phyloP scores from a whole-genome alignment of 2,797 vertebrate species.

The Gymnoscopelus braueri region DNA sequence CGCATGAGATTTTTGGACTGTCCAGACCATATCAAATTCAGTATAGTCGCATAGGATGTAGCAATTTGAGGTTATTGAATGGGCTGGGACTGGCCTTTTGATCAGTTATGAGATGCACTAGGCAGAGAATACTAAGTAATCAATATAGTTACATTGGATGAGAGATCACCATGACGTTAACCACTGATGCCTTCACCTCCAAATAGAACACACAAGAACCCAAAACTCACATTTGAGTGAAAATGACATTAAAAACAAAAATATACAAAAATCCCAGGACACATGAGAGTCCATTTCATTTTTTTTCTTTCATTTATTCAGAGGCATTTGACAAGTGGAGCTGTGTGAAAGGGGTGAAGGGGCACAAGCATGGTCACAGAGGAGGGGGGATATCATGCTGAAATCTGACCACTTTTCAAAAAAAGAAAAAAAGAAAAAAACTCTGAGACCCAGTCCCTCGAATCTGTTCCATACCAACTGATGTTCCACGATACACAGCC shows the following conservation, averaged over 20 bases:
- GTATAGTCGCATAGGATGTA: too few species aligned
- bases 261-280: constrained; percentile 28
- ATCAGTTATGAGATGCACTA: too few species aligned
- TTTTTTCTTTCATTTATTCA: constrained; percentile 88
- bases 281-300: constrained; percentile 71
- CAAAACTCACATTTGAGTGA: too few species aligned
- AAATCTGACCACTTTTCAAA: constrained; percentile 86
- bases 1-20: too few species aligned
- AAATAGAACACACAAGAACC: background rate
- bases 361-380: constrained; percentile 89
- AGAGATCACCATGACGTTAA: too few species aligned
- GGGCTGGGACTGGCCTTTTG: too few species aligned
- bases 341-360: constrained; percentile 89
- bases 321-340: constrained; percentile 98
- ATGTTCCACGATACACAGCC: constrained; percentile 88
- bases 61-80: too few species aligned
- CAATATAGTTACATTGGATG: too few species aligned
- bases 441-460: constrained; percentile 84
- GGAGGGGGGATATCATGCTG: constrained; percentile 88
- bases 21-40: too few species aligned
- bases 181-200: too few species aligned
- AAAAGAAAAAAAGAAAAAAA: constrained; percentile 23
- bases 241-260: background rate
- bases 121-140: too few species aligned
- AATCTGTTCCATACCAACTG: constrained; percentile 89